Evolutionary conservation across 1,140 invertebrate species (phyloP).

Genomic region (Conus betulinus): DNA sequence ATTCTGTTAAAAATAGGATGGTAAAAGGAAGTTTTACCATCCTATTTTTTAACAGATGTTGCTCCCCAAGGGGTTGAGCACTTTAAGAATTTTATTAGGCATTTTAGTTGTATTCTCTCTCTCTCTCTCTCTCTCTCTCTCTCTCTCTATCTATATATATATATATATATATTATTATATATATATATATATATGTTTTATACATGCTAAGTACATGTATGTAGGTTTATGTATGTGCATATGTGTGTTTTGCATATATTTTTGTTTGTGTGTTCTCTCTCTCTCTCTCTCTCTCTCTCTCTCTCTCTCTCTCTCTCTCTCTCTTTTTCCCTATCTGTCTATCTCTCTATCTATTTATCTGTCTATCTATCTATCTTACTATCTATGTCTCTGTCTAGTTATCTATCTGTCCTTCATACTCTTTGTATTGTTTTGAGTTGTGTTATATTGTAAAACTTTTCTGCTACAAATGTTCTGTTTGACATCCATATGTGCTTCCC

Average conservation of each 20-base stretch:
- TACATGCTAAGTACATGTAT: neutral
- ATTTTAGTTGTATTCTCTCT: too few relatives aligned
- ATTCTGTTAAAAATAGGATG: too few relatives aligned
- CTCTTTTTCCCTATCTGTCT: neutral
- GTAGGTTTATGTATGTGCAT: neutral
- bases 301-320: constrained; percentile 41
- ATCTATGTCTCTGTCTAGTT: neutral
- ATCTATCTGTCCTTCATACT: neutral
- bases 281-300: constrained; percentile 25
- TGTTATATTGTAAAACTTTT: too few relatives aligned
- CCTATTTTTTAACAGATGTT: too few relatives aligned
- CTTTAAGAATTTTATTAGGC: too few relatives aligned
- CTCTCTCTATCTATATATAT: too few relatives aligned
- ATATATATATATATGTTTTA: neutral
- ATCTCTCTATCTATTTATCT: neutral
- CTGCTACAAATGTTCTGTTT: too few relatives aligned
- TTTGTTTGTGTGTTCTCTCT: constrained; percentile 21
- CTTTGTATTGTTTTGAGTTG: neutral
- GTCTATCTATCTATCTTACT: neutral
- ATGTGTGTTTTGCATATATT: neutral
- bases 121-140: too few relatives aligned
- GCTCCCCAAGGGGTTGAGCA: too few relatives aligned
- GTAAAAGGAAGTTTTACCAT: too few relatives aligned
- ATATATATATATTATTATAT: too few relatives aligned
- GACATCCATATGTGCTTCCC: too few relatives aligned